Conservation (phyloP, 2,888 invertebrate species). For the Hirtodrosophila cameraria region DNA sequence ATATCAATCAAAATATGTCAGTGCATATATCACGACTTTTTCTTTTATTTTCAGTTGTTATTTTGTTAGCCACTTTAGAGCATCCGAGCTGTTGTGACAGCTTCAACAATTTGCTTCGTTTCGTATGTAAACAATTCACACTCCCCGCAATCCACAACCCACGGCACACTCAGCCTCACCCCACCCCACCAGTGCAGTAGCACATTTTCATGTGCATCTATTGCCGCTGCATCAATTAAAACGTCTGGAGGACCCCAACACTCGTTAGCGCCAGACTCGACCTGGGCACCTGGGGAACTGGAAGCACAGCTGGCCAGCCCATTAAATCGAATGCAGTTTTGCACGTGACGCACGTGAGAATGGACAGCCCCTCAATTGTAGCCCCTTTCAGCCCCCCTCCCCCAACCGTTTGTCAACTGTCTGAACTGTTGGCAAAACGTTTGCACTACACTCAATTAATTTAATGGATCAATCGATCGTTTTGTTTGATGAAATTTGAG, state of each 20-base stretch:
- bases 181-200: neutral
- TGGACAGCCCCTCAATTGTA: conserved; percentile 2
- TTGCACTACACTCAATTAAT: conserved; percentile 72
- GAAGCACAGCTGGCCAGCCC: conserved; percentile 34
- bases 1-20: conserved; percentile 26
- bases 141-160: conserved; percentile 2
- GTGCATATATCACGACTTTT: conserved; percentile 34
- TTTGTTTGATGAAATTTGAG: conserved; percentile 41
- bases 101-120: conserved; percentile 23
- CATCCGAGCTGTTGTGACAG: conserved; percentile 36
- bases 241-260: conserved; percentile 52
- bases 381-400: neutral
- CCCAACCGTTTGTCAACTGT: conserved; percentile 29
- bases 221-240: conserved; percentile 66
- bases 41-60: conserved; percentile 2
- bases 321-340: conserved; percentile 58
- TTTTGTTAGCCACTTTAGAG: conserved; percentile 19
- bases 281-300: neutral
- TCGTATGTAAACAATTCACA: conserved; percentile 30
- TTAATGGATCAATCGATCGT: conserved; percentile 75
- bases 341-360: conserved; percentile 63
- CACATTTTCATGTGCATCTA: conserved; percentile 61
- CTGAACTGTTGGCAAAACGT: conserved; percentile 52
- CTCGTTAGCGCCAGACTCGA: conserved; percentile 38
- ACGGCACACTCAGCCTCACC: too few species aligned